phyloP scores from a whole-genome alignment of 2,888 invertebrate species.

The Lamellibrachia satsuma region DNA sequence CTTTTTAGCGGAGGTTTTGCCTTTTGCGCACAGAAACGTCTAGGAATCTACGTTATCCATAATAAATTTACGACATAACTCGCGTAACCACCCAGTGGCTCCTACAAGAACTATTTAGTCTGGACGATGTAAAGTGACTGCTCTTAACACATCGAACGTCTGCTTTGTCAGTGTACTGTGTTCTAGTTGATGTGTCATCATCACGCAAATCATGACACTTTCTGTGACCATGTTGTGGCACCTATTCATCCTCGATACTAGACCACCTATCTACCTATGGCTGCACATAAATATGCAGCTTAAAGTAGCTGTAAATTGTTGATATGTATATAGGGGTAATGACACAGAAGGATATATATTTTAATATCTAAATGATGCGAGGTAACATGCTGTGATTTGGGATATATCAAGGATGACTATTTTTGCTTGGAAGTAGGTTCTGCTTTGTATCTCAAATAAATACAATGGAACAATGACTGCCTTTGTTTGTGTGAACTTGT shows the following conservation, averaged over 20 bases:
- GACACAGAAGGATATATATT: slow-evolving; percentile 8
- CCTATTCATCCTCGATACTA: background rate
- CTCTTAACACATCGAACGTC: background rate
- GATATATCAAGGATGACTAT: slow-evolving; percentile 7
- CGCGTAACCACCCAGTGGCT: too few species aligned
- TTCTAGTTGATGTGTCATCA: background rate
- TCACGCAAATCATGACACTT: background rate
- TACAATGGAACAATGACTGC: background rate
- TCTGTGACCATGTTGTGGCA: too few species aligned
- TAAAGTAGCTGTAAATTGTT: background rate
- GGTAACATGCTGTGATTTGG: slow-evolving; percentile 14
- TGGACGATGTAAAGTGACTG: background rate
- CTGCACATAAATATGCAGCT: background rate
- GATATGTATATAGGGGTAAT: background rate
- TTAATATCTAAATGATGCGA: background rate
- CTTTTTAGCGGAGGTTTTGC: too few species aligned
- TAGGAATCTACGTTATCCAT: too few species aligned
- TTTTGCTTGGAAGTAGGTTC: slow-evolving; percentile 17
- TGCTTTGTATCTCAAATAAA: background rate
- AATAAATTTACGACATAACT: too few species aligned
- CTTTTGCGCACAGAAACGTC: too few species aligned
- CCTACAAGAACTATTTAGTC: background rate
- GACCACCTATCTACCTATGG: background rate
- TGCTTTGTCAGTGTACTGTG: background rate
- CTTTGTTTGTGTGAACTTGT: background rate